Percentiles rank a stretch among this genome's conserved stretches.
These are phyloP conservation scores for Reticulitermes lucifugus DNA, from an alignment of 2,888 invertebrate species.

Conservation along the genomic window DNA sequence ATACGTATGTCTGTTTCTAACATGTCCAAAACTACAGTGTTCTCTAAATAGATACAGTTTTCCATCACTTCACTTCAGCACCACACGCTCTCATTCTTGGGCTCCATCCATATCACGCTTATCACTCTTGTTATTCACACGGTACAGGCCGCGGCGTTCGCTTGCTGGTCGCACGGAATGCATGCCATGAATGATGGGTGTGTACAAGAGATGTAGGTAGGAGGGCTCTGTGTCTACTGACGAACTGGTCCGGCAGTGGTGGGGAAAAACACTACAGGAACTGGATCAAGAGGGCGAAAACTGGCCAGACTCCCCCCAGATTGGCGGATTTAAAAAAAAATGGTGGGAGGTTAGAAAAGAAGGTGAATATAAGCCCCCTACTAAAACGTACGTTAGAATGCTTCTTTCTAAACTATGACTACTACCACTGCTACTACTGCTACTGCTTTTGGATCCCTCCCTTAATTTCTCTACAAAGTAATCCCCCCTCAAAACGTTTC, in stretches of 20 bases:
- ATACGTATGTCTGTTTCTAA: no score
- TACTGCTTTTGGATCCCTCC: conserved; percentile 1
- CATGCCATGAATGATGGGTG: not conserved
- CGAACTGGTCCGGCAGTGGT: conserved; percentile 23
- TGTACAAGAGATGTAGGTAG: not conserved
- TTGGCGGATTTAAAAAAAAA: conserved; percentile 44
- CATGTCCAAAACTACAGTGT: no score
- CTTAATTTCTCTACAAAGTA: not conserved
- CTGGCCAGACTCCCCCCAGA: conserved; percentile 43
- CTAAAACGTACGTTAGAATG: conserved; percentile 36
- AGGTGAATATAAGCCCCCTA: conserved; percentile 39
- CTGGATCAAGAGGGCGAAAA: conserved; percentile 33
- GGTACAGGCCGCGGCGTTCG: not conserved
- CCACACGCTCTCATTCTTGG: not conserved
- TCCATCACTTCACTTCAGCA: conserved; percentile 2
- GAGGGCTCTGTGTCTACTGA: not conserved
- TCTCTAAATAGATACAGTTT: no score
- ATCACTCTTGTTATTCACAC: not conserved
- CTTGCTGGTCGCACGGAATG: not conserved
- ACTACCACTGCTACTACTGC: not conserved
- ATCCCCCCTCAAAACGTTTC: conserved; percentile 18
- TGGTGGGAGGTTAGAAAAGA: conserved; percentile 32
- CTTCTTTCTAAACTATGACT: conserved; percentile 26
- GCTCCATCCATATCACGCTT: no score
- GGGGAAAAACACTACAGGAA: conserved; percentile 21